Percentiles rank a stretch among this genome's conserved stretches.
phyloP scores from a whole-genome alignment of 2,888 invertebrate genomes.

The Thumatha senex region DNA sequence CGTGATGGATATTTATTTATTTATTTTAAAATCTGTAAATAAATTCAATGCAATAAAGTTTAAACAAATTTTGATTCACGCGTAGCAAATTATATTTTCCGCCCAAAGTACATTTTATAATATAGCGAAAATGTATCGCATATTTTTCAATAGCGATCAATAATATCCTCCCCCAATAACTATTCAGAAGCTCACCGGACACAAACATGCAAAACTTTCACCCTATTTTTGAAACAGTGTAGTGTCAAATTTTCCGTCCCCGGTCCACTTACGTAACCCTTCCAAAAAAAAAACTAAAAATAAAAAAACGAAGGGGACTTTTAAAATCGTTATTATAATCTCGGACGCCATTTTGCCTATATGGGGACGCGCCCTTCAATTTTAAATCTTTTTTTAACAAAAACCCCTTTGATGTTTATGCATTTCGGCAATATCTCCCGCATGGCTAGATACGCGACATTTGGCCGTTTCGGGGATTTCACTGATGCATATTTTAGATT shows the following conservation, averaged over 20 bases:
- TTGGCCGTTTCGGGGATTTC: slow-evolving; percentile 76
- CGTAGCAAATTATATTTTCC: slow-evolving; percentile 1
- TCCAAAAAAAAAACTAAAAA: slow-evolving; percentile 69
- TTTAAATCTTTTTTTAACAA: slow-evolving; percentile 78
- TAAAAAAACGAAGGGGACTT: slow-evolving; percentile 71
- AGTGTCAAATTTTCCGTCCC: slow-evolving; percentile 76
- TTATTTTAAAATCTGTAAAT: too few species aligned
- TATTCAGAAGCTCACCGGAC: slow-evolving; percentile 27
- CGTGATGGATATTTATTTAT: too few species aligned
- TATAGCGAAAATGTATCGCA: slow-evolving; percentile 3
- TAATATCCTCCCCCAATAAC: slow-evolving; percentile 25
- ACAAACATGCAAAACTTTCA: slow-evolving; percentile 59
- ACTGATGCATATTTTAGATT: slow-evolving; percentile 79
- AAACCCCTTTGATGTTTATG: slow-evolving; percentile 82
- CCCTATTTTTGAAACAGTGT: slow-evolving; percentile 69
- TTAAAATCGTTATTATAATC: slow-evolving; percentile 84
- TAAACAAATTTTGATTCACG: neutral
- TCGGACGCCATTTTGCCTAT: slow-evolving; percentile 78
- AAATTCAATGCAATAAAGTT: too few species aligned
- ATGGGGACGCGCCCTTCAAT: slow-evolving; percentile 80
- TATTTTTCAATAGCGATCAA: slow-evolving; percentile 19
- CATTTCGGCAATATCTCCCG: slow-evolving; percentile 79
- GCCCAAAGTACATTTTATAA: slow-evolving; percentile 8
- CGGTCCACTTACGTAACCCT: slow-evolving; percentile 78
- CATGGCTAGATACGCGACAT: slow-evolving; percentile 69